Conservation (phyloP, 2,113 vertebrate species). For the Gambusia holbrooki region DNA sequence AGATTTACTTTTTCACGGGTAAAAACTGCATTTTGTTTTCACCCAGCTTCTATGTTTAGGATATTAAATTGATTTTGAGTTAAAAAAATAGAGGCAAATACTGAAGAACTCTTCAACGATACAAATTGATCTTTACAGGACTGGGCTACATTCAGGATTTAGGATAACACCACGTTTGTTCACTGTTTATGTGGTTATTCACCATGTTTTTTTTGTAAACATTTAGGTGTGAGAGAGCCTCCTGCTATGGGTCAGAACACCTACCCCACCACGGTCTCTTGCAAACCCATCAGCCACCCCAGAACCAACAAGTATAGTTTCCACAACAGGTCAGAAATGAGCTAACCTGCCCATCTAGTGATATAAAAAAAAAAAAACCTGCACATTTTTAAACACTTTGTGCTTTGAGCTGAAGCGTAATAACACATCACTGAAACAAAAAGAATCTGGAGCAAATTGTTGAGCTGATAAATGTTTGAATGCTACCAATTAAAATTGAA, state of each 20-base stretch:
- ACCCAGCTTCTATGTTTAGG: background rate
- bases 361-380: background rate
- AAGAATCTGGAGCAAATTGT: background rate
- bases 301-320: constrained; percentile 95
- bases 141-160: background rate
- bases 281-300: constrained; percentile 86
- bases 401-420: background rate
- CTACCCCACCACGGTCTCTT: constrained; percentile 85
- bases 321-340: constrained; percentile 89
- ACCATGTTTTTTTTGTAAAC: constrained; percentile 8
- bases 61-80: background rate
- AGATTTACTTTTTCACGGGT: too few species aligned
- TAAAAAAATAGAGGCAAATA: background rate
- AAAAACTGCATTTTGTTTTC: background rate
- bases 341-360: background rate
- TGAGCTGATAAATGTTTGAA: background rate
- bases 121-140: background rate
- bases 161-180: background rate
- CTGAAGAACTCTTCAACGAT: background rate
- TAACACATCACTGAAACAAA: background rate
- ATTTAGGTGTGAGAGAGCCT: constrained; percentile 85
- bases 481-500: background rate
- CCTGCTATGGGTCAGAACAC: constrained; percentile 76
- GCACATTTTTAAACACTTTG: background rate
- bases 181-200: background rate